Evolutionary conservation across 2,113 vertebrate species (phyloP).

Genomic region (Atherinomorus stipes): DNA sequence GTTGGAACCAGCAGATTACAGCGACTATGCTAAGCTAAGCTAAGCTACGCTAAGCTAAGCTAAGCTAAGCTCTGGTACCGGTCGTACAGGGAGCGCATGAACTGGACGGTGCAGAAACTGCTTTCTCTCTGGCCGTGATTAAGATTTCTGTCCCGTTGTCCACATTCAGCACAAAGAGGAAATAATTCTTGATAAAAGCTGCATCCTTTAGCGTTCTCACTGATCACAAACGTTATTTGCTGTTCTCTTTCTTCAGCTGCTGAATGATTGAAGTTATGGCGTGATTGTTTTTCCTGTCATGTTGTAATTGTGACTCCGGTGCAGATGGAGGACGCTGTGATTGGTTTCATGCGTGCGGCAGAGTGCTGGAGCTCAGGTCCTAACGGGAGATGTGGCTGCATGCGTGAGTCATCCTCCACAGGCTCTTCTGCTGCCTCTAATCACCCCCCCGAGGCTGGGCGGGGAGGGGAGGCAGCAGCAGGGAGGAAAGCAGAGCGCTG

Average conservation of each 20-base stretch:
- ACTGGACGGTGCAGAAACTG: too few relatives aligned
- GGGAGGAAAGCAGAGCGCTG: slow-evolving; percentile 6
- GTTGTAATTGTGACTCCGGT: slow-evolving; percentile 13
- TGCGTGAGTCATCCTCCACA: slow-evolving; percentile 43
- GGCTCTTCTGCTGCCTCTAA: slow-evolving; percentile 40
- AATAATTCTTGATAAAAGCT: too few relatives aligned
- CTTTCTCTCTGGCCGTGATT: too few relatives aligned
- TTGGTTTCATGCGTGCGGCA: slow-evolving; percentile 18
- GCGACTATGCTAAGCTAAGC: too few relatives aligned
- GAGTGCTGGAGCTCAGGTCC: slow-evolving; percentile 4
- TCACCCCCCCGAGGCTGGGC: slow-evolving; percentile 29
- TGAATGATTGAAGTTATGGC: slow-evolving; percentile 52
- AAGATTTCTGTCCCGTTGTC: too few relatives aligned
- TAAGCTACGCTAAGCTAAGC: too few relatives aligned
- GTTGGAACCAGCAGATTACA: too few relatives aligned
- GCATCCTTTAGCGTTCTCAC: too few relatives aligned
- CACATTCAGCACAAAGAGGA: too few relatives aligned
- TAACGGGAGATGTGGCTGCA: slow-evolving; percentile 38
- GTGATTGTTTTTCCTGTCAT: slow-evolving; percentile 40
- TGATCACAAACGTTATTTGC: too few relatives aligned
- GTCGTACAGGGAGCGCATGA: too few relatives aligned
- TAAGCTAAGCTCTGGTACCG: too few relatives aligned
- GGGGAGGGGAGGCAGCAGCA: slow-evolving; percentile 17
- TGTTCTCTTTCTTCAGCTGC: slow-evolving; percentile 17
- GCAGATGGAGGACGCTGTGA: slow-evolving; percentile 23